Percentiles rank a stretch among this genome's conserved stretches.
Conservation (phyloP, 1,140 invertebrate genomes). For the Brachystomella parvula region DNA sequence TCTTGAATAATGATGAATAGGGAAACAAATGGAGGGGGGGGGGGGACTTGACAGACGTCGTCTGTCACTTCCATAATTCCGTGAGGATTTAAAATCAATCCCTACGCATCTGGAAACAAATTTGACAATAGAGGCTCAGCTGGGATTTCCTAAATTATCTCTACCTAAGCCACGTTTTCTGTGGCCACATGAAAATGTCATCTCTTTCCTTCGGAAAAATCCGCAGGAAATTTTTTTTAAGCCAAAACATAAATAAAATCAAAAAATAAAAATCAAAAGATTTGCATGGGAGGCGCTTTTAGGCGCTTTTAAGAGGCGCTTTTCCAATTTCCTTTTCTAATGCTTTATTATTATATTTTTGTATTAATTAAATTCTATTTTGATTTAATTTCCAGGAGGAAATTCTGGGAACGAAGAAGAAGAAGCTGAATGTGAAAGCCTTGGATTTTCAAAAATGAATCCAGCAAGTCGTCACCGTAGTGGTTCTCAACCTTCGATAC, state of each 20-base stretch:
- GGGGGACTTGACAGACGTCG: no score
- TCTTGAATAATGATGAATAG: no score
- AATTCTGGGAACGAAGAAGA: conserved; percentile 37
- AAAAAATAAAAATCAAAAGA: not conserved
- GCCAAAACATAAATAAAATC: not conserved
- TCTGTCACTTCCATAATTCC: no score
- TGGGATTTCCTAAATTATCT: no score
- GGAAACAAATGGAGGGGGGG: no score
- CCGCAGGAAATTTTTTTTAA: not conserved
- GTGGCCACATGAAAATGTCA: not conserved
- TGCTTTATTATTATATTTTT: not conserved
- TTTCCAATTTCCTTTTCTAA: not conserved
- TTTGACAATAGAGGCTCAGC: no score
- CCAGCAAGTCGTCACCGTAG: conserved; percentile 13
- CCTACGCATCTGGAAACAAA: no score
- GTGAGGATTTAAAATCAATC: no score
- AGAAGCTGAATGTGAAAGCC: conserved; percentile 21
- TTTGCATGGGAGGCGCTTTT: not conserved
- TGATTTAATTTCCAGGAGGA: conserved; percentile 26
- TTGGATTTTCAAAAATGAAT: conserved; percentile 19
- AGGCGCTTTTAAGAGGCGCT: not conserved
- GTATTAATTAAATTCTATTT: not conserved
- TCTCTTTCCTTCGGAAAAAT: not conserved
- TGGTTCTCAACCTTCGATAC: conserved; percentile 4
- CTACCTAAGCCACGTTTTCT: not conserved